Evolutionary conservation across 1,140 invertebrate genomes (phyloP), one percentile per base, ranked within the genome.

Genomic region (Meloidogyne hapla): DNA sequence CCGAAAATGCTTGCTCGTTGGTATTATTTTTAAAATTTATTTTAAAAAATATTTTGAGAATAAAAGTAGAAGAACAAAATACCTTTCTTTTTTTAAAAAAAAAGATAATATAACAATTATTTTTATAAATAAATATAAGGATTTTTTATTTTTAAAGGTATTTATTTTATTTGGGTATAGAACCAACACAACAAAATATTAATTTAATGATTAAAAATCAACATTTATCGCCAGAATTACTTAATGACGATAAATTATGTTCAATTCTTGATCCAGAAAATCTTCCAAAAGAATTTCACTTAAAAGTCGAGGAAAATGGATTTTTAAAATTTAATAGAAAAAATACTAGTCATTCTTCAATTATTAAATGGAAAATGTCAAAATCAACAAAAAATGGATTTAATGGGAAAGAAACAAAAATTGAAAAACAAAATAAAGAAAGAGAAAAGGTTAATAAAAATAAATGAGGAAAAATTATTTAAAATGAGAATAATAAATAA

Each of bases 151-250:
- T n/a, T n/a, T n/a, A n/a, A n/a, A 73, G 56, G 71, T 73, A 68
- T 42, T 61, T 82, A 13, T 73, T 82, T 69, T 84, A 82, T 81
- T 61, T 82, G 48, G 81, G 81, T 15, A 82, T 82, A 21, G 79
- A 84, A 42, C 65, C 82, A 42, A 77, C 61, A 15, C 40, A 63
- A 28, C 26, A 82, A 64, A 82, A 82, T 67, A 80, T 82, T 18
- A 48, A 77, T 69, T 28, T 68, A n/a, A 61, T 82, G 12, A 74
- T 81, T 28, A 80, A 82, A 69, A 82, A 82, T 69, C n/a, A 75
- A 65, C 81, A 82, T 72, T 67, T 82, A 33, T 48, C 79, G 18
- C 48, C 74, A 40, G 28, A 84, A 71, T 26, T 80, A 26, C 21
- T 62, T 25, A 63, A 75, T n/a, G 12, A 62, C 13, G 15, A 66